Percentiles rank a stretch among this genome's conserved stretches.
Conservation (phyloP, 2,113 vertebrate species). For the Trematomus loennbergii region DNA sequence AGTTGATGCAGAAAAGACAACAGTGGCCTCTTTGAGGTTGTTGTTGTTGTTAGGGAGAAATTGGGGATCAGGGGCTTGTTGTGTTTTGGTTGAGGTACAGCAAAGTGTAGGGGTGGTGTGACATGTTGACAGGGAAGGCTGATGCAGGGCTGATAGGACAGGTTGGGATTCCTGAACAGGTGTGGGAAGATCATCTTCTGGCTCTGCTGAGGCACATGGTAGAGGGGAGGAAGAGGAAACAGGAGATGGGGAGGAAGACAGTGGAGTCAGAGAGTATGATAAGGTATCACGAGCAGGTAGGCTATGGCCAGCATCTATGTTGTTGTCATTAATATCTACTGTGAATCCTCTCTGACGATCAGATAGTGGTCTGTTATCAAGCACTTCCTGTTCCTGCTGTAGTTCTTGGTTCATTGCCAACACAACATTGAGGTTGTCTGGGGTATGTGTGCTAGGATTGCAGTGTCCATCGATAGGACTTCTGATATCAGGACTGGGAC, state of each 20-base stretch:
- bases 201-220: conserved; percentile 48
- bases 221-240: conserved; percentile 47
- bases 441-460: conserved; percentile 13
- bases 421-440: conserved; percentile 56
- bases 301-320: conserved; percentile 47
- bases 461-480: conserved; percentile 32
- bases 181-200: conserved; percentile 76
- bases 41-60: conserved; percentile 22
- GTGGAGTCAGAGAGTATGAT: conserved; percentile 27
- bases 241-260: conserved; percentile 42
- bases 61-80: conserved; percentile 30
- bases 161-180: conserved; percentile 84
- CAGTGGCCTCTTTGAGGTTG: conserved; percentile 34
- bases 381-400: conserved; percentile 48
- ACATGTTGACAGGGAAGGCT: conserved; percentile 31
- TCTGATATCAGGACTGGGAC: conserved; percentile 30
- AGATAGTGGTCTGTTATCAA: conserved; percentile 69
- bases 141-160: conserved; percentile 43
- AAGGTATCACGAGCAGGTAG: conserved; percentile 29
- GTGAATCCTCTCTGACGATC: conserved; percentile 51
- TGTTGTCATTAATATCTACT: conserved; percentile 82
- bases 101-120: conserved; percentile 25
- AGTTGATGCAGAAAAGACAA: conserved; percentile 43
- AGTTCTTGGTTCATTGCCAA: conserved; percentile 45
- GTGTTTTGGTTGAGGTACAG: conserved; percentile 30